phyloP scores from a whole-genome alignment of 2,888 invertebrate species.

The Tenodera sinensis region DNA sequence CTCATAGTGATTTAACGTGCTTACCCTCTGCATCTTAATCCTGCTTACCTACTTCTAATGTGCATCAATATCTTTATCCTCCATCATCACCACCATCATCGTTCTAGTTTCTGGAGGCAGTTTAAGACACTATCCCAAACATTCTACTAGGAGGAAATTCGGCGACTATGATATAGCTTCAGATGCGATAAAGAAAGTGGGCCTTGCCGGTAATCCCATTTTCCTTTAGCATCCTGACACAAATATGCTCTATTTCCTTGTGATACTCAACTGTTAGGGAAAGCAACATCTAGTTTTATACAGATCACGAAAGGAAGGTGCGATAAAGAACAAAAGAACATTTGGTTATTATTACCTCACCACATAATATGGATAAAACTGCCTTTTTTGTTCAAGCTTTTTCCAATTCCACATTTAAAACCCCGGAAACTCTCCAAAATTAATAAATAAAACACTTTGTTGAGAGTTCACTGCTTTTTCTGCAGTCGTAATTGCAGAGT shows the following conservation, averaged over 20 bases:
- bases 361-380: background rate
- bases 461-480: background rate
- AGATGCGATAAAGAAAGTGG: background rate
- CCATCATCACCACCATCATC: too few species aligned
- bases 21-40: too few species aligned
- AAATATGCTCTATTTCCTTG: background rate
- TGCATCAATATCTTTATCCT: too few species aligned
- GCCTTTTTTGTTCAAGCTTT: background rate
- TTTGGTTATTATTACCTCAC: background rate
- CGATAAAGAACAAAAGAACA: background rate
- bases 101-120: background rate
- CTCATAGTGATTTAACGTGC: fast-evolving
- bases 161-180: background rate
- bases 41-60: too few species aligned
- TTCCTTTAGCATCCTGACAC: background rate
- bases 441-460: background rate
- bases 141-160: background rate
- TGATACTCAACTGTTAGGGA: background rate
- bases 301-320: background rate
- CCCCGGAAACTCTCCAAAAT: background rate
- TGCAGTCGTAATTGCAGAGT: background rate
- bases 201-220: background rate
- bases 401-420: background rate
- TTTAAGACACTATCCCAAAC: background rate
- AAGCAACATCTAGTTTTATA: background rate